A percentile compares a stretch with the other conserved stretches of the same genome.
Evolutionary conservation across 2,888 invertebrate genomes (phyloP).

Genomic region (Tenthredo amoena): DNA sequence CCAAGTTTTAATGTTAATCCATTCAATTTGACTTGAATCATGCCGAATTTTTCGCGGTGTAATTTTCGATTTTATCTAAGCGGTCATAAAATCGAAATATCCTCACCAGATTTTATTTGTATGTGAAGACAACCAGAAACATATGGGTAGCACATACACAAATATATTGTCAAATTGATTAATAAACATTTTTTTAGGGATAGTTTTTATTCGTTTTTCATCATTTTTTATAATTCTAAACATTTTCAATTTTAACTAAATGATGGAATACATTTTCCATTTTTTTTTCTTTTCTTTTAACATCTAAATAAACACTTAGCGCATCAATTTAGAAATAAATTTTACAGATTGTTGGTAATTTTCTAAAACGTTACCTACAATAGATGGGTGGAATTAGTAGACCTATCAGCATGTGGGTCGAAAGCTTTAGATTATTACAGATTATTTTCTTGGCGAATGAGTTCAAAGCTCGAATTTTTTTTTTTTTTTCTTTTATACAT

Average conservation of each 20-base stretch:
- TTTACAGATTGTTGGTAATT: background rate
- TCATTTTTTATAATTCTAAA: background rate
- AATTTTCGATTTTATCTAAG: constrained; percentile 50
- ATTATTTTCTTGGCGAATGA: constrained; percentile 15
- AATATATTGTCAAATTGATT: constrained; percentile 3
- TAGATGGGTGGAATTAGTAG: background rate
- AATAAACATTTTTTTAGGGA: background rate
- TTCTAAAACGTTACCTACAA: background rate
- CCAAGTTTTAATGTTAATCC: background rate
- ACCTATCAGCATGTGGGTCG: background rate
- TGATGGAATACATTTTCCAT: background rate
- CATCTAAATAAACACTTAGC: background rate
- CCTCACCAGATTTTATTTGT: background rate
- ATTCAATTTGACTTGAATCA: constrained; percentile 24
- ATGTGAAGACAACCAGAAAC: background rate
- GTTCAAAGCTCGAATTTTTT: background rate
- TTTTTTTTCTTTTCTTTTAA: background rate
- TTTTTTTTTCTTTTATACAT: background rate
- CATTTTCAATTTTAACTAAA: background rate
- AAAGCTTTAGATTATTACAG: background rate
- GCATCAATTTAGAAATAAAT: constrained; percentile 6
- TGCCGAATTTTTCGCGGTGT: constrained; percentile 15
- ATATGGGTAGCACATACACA: background rate
- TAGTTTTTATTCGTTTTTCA: constrained; percentile 13
- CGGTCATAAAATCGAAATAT: constrained; percentile 53